Evolutionary conservation across 2,888 invertebrate species (phyloP).

Genomic region (Halocaridina rubra): DNA sequence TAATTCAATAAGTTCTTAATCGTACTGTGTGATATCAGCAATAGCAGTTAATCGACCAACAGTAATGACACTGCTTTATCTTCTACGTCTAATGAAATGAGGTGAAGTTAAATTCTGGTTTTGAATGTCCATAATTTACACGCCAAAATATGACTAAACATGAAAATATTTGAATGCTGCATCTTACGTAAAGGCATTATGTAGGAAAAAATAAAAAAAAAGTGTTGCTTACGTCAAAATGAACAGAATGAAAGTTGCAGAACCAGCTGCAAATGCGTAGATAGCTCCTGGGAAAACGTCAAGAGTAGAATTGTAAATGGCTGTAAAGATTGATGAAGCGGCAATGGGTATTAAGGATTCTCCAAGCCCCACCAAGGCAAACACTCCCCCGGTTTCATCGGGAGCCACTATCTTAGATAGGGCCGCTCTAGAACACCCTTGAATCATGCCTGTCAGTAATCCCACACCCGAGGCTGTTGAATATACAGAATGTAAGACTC

Average conservation of each 20-base stretch:
- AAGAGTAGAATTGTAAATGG: conserved; percentile 6
- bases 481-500: no score
- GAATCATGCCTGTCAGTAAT: not conserved
- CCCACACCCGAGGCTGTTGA: conserved; percentile 14
- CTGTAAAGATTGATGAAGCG: not conserved
- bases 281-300: conserved; percentile 16
- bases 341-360: not conserved
- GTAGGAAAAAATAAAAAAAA: not conserved
- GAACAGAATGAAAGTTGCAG: not conserved
- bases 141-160: no score
- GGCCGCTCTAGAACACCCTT: not conserved
- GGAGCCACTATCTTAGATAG: not conserved
- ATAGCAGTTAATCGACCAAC: no score
- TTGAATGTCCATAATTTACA: no score
- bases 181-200: no score
- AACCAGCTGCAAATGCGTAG: not conserved
- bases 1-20: no score
- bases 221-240: not conserved
- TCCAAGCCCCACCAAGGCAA: not conserved
- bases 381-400: not conserved
- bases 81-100: no score
- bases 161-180: no score
- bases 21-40: no score
- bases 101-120: no score
- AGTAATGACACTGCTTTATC: no score